phyloP scores from a whole-genome alignment of 2,113 vertebrate species.

The Diadophis punctatus region DNA sequence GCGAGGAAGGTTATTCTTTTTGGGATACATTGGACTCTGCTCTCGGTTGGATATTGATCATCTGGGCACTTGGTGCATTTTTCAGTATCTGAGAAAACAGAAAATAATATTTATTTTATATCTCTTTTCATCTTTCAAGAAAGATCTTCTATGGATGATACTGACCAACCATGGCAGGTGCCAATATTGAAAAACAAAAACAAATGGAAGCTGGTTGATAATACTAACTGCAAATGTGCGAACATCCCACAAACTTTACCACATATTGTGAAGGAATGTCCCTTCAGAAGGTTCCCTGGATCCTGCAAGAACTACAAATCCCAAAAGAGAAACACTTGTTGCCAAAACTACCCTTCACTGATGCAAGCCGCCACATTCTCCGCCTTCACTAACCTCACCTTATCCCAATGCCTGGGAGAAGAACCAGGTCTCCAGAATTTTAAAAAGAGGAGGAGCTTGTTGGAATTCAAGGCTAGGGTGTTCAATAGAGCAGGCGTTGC shows the following conservation, averaged over 20 bases:
- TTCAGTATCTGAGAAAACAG: background rate
- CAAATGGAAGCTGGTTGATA: background rate
- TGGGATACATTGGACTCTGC: background rate
- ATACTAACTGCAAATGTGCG: background rate
- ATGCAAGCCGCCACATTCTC: too few species aligned
- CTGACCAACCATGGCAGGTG: background rate
- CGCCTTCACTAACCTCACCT: too few species aligned
- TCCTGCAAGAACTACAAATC: background rate
- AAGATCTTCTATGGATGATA: background rate
- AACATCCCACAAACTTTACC: background rate
- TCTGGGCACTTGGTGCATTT: background rate
- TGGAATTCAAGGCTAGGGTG: too few species aligned
- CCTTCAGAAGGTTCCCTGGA: background rate
- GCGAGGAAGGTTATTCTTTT: background rate
- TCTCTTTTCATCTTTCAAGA: background rate
- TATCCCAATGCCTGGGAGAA: too few species aligned
- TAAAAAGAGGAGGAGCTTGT: too few species aligned
- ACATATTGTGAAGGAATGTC: background rate
- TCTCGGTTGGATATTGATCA: background rate
- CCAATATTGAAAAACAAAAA: background rate
- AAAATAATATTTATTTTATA: background rate
- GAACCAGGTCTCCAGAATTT: too few species aligned
- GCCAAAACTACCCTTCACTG: too few species aligned
- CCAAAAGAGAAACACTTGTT: too few species aligned
- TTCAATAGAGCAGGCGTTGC: too few species aligned